Conservation (phyloP, 2,797 vertebrate genomes). For the Vespertilio murinus region DNA sequence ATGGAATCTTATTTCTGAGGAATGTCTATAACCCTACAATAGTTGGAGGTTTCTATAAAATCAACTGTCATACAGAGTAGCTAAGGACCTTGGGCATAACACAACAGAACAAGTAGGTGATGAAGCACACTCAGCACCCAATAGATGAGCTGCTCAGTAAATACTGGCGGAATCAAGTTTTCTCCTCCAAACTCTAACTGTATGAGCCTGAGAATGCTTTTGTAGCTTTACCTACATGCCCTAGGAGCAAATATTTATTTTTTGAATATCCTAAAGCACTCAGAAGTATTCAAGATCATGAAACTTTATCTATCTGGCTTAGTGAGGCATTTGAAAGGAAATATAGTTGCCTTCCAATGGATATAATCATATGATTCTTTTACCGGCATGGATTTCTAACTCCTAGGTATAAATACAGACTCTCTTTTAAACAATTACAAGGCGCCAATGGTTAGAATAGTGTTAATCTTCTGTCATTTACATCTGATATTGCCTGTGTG, state of each 20-base stretch:
- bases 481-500: background rate
- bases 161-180: background rate
- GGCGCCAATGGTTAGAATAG: background rate
- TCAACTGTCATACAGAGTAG: background rate
- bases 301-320: conserved; percentile 46
- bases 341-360: background rate
- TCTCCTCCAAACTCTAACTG: conserved; percentile 13
- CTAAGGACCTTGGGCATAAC: background rate
- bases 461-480: background rate
- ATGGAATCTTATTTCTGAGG: background rate
- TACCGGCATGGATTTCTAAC: conserved; percentile 38
- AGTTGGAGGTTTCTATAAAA: conserved; percentile 1
- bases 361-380: conserved; percentile 19
- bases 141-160: background rate
- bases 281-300: conserved; percentile 49
- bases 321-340: conserved; percentile 37
- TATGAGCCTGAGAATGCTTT: background rate
- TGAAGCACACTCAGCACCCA: background rate
- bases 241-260: conserved; percentile 33
- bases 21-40: background rate
- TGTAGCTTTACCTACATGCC: background rate
- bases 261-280: conserved; percentile 50
- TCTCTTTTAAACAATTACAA: conserved; percentile 26
- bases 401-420: background rate
- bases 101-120: background rate